A percentile compares a stretch with the other conserved stretches of the same genome.
Evolutionary conservation across 2,113 vertebrate species (phyloP).

Genomic region (Microcebus tavaratra): DNA sequence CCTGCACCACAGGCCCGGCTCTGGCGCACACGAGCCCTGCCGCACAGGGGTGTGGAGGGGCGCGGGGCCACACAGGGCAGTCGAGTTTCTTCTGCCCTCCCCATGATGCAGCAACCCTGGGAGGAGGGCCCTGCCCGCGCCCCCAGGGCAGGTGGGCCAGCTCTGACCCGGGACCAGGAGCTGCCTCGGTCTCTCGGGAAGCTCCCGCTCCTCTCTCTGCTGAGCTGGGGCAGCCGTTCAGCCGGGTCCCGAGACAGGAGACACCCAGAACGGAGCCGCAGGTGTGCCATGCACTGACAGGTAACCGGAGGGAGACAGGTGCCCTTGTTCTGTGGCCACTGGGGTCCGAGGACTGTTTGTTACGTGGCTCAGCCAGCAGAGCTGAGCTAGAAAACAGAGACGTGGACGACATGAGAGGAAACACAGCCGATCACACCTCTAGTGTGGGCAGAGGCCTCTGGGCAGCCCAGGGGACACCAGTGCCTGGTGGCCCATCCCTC

Average conservation of each 20-base stretch:
- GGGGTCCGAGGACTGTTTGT: not conserved
- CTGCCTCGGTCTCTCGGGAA: too few relatives aligned
- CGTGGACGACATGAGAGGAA: not conserved
- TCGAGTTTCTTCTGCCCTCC: not conserved
- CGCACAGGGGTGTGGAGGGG: not conserved
- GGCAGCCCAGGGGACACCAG: not conserved
- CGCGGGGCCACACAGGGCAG: not conserved
- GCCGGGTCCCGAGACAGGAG: accelerated
- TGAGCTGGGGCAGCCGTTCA: too few relatives aligned
- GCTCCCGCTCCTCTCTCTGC: not conserved
- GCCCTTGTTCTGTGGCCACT: not conserved
- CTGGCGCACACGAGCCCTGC: not conserved
- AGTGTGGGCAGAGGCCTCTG: accelerated
- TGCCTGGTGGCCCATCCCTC: not conserved
- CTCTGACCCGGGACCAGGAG: too few relatives aligned
- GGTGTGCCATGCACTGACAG: not conserved
- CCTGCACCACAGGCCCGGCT: not conserved
- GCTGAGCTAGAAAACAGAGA: not conserved
- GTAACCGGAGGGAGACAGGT: not conserved
- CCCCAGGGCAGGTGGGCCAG: not conserved
- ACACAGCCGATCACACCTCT: not conserved
- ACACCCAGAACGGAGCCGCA: accelerated
- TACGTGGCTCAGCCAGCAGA: not conserved
- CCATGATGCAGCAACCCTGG: not conserved
- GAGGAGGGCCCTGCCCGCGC: not conserved